Conservation (phyloP, 2,113 vertebrate species). For the Xiphias gladius region DNA sequence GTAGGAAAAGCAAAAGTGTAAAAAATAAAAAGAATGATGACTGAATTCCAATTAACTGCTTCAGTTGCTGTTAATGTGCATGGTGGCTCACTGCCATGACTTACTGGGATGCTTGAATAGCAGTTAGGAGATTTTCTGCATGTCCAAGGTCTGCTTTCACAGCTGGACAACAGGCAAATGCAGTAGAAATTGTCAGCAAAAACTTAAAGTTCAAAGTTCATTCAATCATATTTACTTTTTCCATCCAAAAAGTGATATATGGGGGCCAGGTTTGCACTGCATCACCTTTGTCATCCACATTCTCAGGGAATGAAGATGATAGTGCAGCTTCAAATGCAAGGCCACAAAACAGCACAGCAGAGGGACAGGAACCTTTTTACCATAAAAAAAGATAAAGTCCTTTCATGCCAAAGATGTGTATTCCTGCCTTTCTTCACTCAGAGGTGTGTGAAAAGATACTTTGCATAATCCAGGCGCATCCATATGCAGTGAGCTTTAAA, state of each 20-base stretch:
- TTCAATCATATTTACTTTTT: slow-evolving; percentile 40
- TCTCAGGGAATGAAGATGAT: neutral
- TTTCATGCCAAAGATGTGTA: slow-evolving; percentile 51
- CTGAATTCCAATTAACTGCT: neutral
- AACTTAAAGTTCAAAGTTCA: slow-evolving; percentile 31
- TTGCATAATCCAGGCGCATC: slow-evolving; percentile 64
- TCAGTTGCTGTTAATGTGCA: neutral
- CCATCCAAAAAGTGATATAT: slow-evolving; percentile 7
- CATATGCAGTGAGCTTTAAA: neutral
- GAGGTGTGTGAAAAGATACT: slow-evolving; percentile 47
- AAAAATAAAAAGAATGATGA: neutral
- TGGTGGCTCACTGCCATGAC: neutral
- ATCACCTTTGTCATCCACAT: slow-evolving; percentile 13
- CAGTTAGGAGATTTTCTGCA: slow-evolving; percentile 11
- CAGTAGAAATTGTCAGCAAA: neutral
- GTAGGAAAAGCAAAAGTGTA: neutral
- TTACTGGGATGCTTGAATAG: neutral
- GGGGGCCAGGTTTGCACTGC: slow-evolving; percentile 3
- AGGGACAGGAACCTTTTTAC: neutral
- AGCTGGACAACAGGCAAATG: slow-evolving; percentile 2
- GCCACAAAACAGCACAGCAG: slow-evolving; percentile 11
- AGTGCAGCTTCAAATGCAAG: slow-evolving; percentile 10
- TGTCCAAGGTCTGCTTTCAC: slow-evolving; percentile 42
- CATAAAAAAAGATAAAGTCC: slow-evolving; percentile 53
- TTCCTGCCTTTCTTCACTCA: slow-evolving; percentile 22